Evolutionary conservation across 2,888 invertebrate genomes (phyloP).

Genomic region (Aspidiotus rigidus): DNA sequence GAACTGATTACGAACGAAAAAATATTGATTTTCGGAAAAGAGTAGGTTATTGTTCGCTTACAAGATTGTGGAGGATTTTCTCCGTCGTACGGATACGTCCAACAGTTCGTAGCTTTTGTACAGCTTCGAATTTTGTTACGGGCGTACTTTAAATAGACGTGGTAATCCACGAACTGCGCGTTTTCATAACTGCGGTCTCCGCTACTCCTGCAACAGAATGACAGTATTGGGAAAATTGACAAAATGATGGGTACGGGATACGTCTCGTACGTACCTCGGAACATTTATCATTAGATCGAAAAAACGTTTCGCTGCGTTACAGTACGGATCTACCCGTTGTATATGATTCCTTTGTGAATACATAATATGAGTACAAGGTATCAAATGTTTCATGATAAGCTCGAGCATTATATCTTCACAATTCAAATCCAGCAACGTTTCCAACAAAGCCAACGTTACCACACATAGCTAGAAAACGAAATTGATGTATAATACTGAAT

Average conservation of each 20-base stretch:
- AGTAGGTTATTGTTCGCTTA: slow-evolving; percentile 8
- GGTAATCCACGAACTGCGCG: slow-evolving; percentile 68
- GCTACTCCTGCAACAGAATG: not conserved
- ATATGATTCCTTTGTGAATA: slow-evolving; percentile 65
- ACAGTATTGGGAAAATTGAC: not conserved
- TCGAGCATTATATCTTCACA: slow-evolving; percentile 96
- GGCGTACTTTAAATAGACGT: slow-evolving; percentile 79
- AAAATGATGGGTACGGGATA: too few relatives aligned
- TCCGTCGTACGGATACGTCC: slow-evolving; percentile 73
- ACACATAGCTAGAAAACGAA: slow-evolving; percentile 56
- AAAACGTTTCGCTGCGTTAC: slow-evolving; percentile 65
- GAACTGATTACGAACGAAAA: not conserved
- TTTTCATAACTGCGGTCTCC: slow-evolving; percentile 43
- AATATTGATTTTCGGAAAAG: not conserved
- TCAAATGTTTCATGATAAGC: slow-evolving; percentile 73
- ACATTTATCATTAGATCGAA: slow-evolving; percentile 58
- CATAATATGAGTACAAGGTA: slow-evolving; percentile 71
- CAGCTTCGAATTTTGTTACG: slow-evolving; percentile 66
- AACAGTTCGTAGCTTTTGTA: slow-evolving; percentile 61
- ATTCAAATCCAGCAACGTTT: slow-evolving; percentile 79
- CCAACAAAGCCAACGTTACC: slow-evolving; percentile 81
- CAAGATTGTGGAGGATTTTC: slow-evolving; percentile 40
- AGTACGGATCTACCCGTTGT: slow-evolving; percentile 61
- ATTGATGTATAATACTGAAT: too few relatives aligned
- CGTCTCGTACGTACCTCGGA: slow-evolving; percentile 24